A percentile compares a stretch with the other conserved stretches of the same genome.
Evolutionary conservation across 2,888 invertebrate species (phyloP).

Genomic region (Drosophila cognata): DNA sequence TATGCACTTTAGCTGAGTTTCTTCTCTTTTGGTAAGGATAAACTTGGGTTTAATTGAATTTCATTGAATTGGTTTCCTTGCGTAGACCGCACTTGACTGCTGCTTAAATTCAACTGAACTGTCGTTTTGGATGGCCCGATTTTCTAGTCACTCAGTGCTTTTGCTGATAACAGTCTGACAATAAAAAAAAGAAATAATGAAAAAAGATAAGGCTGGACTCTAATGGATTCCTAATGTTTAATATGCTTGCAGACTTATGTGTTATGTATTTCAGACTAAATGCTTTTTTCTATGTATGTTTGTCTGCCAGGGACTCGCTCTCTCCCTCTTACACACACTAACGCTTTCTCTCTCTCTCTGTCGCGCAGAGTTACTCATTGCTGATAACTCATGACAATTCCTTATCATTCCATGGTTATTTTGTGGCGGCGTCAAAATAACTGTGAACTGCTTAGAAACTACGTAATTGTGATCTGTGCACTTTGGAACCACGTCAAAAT

Average conservation of each 20-base stretch:
- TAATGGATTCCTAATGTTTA: slow-evolving; percentile 25
- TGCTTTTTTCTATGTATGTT: not conserved
- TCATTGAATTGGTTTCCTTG: not conserved
- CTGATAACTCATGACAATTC: slow-evolving; percentile 34
- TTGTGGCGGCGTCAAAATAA: slow-evolving; percentile 62
- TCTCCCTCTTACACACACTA: not conserved
- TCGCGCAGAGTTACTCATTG: not conserved
- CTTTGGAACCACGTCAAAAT: slow-evolving; percentile 54
- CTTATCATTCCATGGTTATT: slow-evolving; percentile 58
- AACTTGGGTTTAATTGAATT: not conserved
- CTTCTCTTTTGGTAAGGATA: not conserved
- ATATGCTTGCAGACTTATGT: not conserved
- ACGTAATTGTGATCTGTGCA: slow-evolving; percentile 64
- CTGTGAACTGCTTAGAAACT: slow-evolving; percentile 69
- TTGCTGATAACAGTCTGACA: slow-evolving; percentile 35
- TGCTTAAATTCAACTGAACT: slow-evolving; percentile 42
- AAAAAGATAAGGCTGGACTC: slow-evolving; percentile 35
- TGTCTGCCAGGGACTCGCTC: slow-evolving; percentile 11
- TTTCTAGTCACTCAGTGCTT: slow-evolving; percentile 19
- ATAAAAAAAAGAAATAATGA: not conserved
- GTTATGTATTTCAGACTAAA: not conserved
- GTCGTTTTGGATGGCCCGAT: not conserved
- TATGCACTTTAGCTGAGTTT: not conserved
- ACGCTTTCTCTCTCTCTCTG: not conserved
- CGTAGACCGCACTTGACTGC: slow-evolving; percentile 21